Evolutionary conservation across 2,113 vertebrate genomes (phyloP), one percentile per base, ranked within the genome.

Genomic region (Terrapene triunguis): DNA sequence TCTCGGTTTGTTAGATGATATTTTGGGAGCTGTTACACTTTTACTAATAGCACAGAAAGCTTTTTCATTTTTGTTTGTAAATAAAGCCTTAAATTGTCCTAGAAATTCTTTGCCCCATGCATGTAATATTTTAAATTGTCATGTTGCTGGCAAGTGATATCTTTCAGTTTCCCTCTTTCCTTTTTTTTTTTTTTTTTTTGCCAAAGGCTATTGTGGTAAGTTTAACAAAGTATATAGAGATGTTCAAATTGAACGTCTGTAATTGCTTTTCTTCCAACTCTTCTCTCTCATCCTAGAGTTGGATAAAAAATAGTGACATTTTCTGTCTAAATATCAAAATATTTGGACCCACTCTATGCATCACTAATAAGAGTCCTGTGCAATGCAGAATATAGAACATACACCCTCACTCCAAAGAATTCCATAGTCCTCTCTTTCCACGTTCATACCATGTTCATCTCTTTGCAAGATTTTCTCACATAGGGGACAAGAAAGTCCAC

Each of bases 211-310:
- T 47, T 78, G 24, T 6, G 47, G 42, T 47, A 24, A 47, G 13
- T 76, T 76, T 42, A 38, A 74, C 24, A 25, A 17, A 44, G 42
- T 29, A 44, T 6, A 78, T 16, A 78, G 22, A 47, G 11, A 78
- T 76, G 11, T 6, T 96, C 96, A 92, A 97, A 97, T 96, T 95
- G 96, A 96, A 94, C 3, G 84, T 87, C 92, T 97, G 47, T 96
- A 50, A 84, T 88, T 69, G 79, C 85, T 13, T 96, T 87, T 95
- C 53, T 53, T 84, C 42, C 83, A 84, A 38, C 53, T 83, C 0
- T 53, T 76, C 2, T 57, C 0, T 2, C 69, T 47, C 27, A 0
- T 38, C 14, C 29, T 54, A 2, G 0, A 0, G 55, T 62, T 21
- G 17, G 0, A 72, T 59, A 55, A 89, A 87, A 94, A 11, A 59